Percentiles rank a stretch among this genome's conserved stretches.
These are phyloP conservation scores for Sebastes baramenuke DNA, from an alignment of 2,797 vertebrate genomes.

Conservation along the genomic window DNA sequence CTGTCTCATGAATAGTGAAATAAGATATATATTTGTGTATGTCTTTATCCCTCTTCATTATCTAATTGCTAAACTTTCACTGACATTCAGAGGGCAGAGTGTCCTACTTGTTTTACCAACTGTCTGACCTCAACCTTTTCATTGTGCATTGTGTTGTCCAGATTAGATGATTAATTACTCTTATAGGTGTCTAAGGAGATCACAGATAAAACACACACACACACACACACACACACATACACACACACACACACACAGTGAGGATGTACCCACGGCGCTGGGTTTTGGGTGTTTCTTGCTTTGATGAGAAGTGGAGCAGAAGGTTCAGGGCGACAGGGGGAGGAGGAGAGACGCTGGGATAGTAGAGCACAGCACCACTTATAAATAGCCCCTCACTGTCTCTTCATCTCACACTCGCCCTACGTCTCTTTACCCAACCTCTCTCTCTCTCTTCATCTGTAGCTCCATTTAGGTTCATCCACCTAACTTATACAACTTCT, in stretches of 20 bases:
- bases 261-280: conserved; percentile 37
- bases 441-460: conserved; percentile 13
- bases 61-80: conserved; percentile 23
- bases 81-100: conserved; percentile 37
- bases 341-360: conserved; percentile 66
- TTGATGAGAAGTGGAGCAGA: conserved; percentile 77
- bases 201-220: conserved; percentile 23
- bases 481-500: neutral
- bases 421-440: conserved; percentile 34
- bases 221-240: conserved; percentile 12
- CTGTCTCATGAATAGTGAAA: neutral
- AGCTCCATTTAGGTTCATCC: conserved; percentile 15
- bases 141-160: conserved; percentile 55
- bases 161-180: conserved; percentile 60
- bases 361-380: conserved; percentile 75
- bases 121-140: conserved; percentile 30
- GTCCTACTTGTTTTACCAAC: conserved; percentile 63
- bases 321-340: conserved; percentile 64
- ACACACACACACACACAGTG: conserved; percentile 16
- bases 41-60: neutral
- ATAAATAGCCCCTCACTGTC: conserved; percentile 77
- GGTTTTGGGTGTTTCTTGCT: conserved; percentile 62
- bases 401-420: conserved; percentile 32
- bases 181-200: conserved; percentile 32
- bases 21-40: neutral